Conservation (phyloP, 2,888 invertebrate species). For the Drosophila multiciliata region DNA sequence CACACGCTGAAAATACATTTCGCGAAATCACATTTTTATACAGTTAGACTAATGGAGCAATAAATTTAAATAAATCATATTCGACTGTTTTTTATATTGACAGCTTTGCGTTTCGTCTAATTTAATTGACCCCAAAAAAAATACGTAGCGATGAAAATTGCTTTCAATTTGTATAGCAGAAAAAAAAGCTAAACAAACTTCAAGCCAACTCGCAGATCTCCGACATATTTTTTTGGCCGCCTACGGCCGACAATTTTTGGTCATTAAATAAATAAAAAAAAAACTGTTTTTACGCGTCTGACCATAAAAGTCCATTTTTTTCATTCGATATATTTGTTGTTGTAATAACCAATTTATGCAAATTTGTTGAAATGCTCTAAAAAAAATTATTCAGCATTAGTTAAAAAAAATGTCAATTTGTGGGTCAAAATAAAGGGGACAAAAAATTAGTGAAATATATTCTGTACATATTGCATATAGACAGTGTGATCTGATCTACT, state of each 20-base stretch:
- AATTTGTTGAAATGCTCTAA: slow-evolving; percentile 55
- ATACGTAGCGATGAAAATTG: slow-evolving; percentile 60
- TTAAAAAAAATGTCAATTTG: slow-evolving; percentile 36
- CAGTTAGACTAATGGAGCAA: slow-evolving; percentile 1
- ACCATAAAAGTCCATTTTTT: slow-evolving; percentile 64
- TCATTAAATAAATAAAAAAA: slow-evolving; percentile 78
- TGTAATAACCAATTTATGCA: slow-evolving; percentile 53
- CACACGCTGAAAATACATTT: background rate
- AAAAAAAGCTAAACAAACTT: slow-evolving; percentile 40
- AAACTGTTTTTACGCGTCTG: slow-evolving; percentile 47
- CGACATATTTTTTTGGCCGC: slow-evolving; percentile 41
- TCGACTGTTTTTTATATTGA: slow-evolving; percentile 19
- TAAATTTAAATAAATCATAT: slow-evolving; percentile 14
- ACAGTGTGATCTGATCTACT: slow-evolving; percentile 1
- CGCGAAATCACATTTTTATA: background rate
- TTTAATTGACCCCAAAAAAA: slow-evolving; percentile 75
- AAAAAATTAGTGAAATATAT: background rate
- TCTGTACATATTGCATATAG: slow-evolving; percentile 9
- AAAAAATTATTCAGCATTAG: slow-evolving; percentile 1
- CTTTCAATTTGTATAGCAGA: slow-evolving; percentile 61
- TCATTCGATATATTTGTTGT: slow-evolving; percentile 16
- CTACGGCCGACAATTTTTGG: slow-evolving; percentile 66
- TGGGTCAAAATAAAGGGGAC: slow-evolving; percentile 22
- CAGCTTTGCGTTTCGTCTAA: slow-evolving; percentile 38
- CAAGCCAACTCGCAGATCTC: slow-evolving; percentile 46